Base-by-base conservation (phyloP, 1,140 invertebrate genomes). In the Aphelinus certus region DNA sequence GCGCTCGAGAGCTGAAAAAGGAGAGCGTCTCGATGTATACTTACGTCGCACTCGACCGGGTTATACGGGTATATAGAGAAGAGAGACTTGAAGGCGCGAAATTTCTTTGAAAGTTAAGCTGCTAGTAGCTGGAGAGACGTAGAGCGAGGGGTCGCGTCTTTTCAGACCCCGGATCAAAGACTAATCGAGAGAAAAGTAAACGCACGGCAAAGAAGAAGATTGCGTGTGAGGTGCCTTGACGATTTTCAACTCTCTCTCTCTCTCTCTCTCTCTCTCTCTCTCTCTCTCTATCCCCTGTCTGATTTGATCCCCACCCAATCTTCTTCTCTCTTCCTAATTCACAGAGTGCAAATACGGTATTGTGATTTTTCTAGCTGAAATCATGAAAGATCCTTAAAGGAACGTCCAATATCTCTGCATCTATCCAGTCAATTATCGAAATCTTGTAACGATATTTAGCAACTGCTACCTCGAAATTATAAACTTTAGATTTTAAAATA, bases 11-110 rank as follows among this genome's bases (percentile, higher is more conserved):
- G 26, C 26, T 26, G 26, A 2, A 61, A 70, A 7, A 71, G 55
- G 3, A 48, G n/a, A 56, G 42, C 70, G 10, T 57, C 53, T 64
- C 62, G 49, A 72, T 72, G 58, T 57, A 26, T 26, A 26, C 26
- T 26, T 26, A 26, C 26, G 26, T 26, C 46, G 10, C 42, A 7
- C 55, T 1, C 46, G 45, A n/a, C 10, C 58, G 5, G 46, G 7
- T 9, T 61, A 9, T 58, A 68, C 47, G 57, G 57, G 26, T 4
- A 51, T 48, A 5, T 0, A 53, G 43, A 65, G 63, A 65, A 1
- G 47, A 1, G 9, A 26, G 26, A 26, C 26, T 47, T 63, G 63
- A 62, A 26, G 58, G 9, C 9, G 60, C 7, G 42, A 55, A 62
- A 55, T 62, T 62, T 62, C 26, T 55, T 53, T 53, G 9, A 71